Evolutionary conservation across 1,140 invertebrate genomes (phyloP).

Genomic region (Drosophila seguyi): DNA sequence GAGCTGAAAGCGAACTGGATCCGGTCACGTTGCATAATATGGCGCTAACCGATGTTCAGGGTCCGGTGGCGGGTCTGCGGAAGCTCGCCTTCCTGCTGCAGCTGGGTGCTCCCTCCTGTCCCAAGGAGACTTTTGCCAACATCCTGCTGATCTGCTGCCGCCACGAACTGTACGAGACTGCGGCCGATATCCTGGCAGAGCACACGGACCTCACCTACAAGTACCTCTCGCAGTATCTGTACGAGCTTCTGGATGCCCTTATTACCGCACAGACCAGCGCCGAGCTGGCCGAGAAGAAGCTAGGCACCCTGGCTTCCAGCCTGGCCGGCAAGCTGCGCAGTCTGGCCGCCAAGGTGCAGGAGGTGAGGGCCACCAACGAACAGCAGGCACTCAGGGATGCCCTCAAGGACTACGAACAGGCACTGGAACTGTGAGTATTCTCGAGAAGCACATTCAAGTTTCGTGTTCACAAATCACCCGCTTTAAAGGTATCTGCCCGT

Average conservation of each 20-base stretch:
- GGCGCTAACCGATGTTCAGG: conserved; percentile 96
- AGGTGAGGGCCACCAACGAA: conserved; percentile 94
- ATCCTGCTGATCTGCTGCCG: conserved; percentile 97
- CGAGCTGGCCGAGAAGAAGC: conserved; percentile 98
- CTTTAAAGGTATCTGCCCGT: conserved; percentile 93
- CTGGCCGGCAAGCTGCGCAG: conserved; percentile 96
- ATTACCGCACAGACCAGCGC: conserved; percentile 99
- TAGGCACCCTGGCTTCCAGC: conserved; percentile 97
- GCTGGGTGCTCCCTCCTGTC: conserved; percentile 94
- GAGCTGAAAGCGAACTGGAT: conserved; percentile 98
- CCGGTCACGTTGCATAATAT: conserved; percentile 99
- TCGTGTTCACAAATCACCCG: too few species aligned
- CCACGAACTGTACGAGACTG: conserved; percentile 98
- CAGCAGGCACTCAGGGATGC: conserved; percentile 95
- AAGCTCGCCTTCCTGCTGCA: conserved; percentile 98
- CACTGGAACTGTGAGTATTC: conserved; percentile 88
- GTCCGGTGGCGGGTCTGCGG: conserved; percentile 96
- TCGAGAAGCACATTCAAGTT: neutral
- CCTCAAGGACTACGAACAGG: conserved; percentile 97
- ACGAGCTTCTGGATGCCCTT: conserved; percentile 96
- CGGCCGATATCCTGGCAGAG: conserved; percentile 98
- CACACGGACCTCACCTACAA: conserved; percentile 99
- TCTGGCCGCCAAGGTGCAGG: conserved; percentile 96
- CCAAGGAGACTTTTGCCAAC: conserved; percentile 99
- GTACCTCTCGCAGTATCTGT: conserved; percentile 96